Percentiles rank a stretch among this genome's conserved stretches.
Conservation (phyloP, 2,113 vertebrate genomes). For the Hippocampus mohnikei region DNA sequence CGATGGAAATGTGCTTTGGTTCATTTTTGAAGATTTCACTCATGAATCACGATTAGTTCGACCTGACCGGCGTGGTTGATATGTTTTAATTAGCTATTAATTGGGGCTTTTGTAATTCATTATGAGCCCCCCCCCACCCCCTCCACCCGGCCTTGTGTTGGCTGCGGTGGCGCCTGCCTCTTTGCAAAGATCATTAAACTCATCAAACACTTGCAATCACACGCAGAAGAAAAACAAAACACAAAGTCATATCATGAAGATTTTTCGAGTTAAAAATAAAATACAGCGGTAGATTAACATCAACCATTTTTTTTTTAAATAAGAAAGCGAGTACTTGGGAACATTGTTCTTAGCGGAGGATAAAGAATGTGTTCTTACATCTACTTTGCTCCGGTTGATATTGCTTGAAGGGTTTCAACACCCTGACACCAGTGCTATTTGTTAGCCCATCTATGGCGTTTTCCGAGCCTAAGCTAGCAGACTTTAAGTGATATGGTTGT, state of each 20-base stretch:
- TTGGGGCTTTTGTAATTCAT: conserved; percentile 13
- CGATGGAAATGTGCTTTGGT: conserved; percentile 1
- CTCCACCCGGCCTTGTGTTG: not conserved
- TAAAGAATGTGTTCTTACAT: not conserved
- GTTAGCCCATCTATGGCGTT: not conserved
- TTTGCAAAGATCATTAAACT: conserved; percentile 5
- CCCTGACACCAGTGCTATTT: too few species aligned
- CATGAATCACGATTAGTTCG: conserved; percentile 15
- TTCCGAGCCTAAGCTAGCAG: not conserved
- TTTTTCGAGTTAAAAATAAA: not conserved
- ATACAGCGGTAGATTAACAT: not conserved
- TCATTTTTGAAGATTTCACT: conserved; percentile 9
- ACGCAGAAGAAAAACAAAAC: not conserved
- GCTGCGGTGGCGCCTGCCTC: not conserved
- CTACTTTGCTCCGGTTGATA: too few species aligned
- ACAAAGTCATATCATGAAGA: too few species aligned
- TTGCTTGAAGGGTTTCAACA: too few species aligned
- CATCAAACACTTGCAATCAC: not conserved
- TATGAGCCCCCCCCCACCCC: not conserved
- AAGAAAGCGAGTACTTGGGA: too few species aligned
- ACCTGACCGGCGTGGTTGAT: conserved; percentile 12
- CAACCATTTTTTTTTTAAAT: too few species aligned
- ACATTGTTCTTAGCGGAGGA: not conserved
- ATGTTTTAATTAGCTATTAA: conserved; percentile 14
- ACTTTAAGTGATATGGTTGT: not conserved